A percentile compares a stretch with the other conserved stretches of the same genome.
Evolutionary conservation across 2,797 vertebrate species (phyloP).

Genomic region (Otolemur crassicaudatus): DNA sequence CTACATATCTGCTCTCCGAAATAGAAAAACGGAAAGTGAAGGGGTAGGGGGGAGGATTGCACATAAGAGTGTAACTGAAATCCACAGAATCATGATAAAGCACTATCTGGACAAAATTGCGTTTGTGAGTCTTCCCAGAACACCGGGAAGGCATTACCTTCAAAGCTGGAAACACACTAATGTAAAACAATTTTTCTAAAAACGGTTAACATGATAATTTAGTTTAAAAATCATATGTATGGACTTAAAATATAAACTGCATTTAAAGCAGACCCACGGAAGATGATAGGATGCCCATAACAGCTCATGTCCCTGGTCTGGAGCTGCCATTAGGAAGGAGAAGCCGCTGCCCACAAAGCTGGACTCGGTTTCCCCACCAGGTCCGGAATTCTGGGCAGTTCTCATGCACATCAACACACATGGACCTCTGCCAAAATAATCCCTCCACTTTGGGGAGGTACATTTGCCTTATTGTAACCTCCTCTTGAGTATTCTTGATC

Average conservation of each 20-base stretch:
- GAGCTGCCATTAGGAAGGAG: background rate
- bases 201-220: background rate
- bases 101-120: background rate
- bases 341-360: accelerated
- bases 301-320: background rate
- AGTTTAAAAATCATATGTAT: background rate
- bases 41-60: accelerated
- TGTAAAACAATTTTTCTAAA: background rate
- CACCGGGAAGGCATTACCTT: background rate
- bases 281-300: accelerated
- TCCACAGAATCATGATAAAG: background rate
- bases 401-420: accelerated
- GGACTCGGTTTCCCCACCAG: accelerated
- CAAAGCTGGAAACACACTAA: background rate
- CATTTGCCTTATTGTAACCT: background rate
- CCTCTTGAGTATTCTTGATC: background rate
- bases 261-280: background rate
- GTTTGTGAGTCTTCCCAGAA: background rate
- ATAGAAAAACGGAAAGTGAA: accelerated
- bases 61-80: background rate
- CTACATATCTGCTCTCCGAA: background rate
- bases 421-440: background rate
- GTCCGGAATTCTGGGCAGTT: background rate
- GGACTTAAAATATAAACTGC: background rate
- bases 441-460: background rate